These are phyloP conservation scores for Crenuchus spilurus DNA, from an alignment of 2,797 vertebrate genomes.

Conservation along the genomic window DNA sequence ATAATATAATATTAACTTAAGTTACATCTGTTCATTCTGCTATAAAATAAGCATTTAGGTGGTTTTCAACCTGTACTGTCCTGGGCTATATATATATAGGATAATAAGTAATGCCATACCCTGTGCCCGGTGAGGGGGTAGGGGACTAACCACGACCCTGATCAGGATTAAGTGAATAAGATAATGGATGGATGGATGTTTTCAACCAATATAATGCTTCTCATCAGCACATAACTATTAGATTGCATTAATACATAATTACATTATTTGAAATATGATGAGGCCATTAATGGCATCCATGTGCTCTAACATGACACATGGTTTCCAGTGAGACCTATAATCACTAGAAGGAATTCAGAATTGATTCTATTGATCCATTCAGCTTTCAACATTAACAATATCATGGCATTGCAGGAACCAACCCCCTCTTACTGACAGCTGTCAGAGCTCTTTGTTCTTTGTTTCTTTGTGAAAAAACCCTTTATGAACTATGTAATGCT, in stretches of 20 bases:
- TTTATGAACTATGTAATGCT: not conserved
- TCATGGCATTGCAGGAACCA: not conserved
- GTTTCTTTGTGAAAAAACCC: not conserved
- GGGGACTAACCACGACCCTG: too few species aligned
- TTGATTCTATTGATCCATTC: slow-evolving; percentile 29
- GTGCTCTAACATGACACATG: not conserved
- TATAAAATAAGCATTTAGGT: too few species aligned
- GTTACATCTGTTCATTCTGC: too few species aligned
- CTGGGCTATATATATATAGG: too few species aligned
- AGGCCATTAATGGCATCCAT: not conserved
- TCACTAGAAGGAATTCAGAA: not conserved
- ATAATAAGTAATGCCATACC: too few species aligned
- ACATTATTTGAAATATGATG: slow-evolving; percentile 2
- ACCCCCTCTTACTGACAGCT: not conserved
- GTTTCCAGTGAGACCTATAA: not conserved
- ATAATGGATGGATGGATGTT: too few species aligned
- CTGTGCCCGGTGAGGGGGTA: too few species aligned
- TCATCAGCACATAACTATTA: not conserved
- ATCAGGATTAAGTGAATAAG: too few species aligned
- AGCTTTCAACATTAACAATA: not conserved
- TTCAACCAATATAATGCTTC: not conserved
- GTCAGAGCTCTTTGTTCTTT: slow-evolving; percentile 14
- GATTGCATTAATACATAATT: not conserved
- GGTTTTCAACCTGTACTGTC: too few species aligned
- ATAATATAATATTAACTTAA: too few species aligned